Conservation (phyloP, 2,888 invertebrate genomes). For the Cinara cedri region DNA sequence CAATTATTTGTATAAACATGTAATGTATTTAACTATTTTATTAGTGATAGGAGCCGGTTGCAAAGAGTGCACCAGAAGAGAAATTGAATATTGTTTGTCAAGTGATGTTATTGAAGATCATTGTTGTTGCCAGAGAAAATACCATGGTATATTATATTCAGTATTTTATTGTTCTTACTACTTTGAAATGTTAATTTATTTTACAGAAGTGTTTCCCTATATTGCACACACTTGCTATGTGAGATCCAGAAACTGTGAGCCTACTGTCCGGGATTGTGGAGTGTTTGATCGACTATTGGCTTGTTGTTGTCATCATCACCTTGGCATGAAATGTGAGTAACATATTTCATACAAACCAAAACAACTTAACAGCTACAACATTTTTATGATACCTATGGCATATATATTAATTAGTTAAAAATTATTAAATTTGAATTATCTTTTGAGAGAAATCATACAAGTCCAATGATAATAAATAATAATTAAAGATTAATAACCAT, state of each 20-base stretch:
- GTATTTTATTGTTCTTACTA: background rate
- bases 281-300: conserved; percentile 70
- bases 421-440: background rate
- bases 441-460: no score
- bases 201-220: conserved; percentile 72
- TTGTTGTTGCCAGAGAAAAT: conserved; percentile 69
- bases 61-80: conserved; percentile 69
- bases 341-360: background rate
- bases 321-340: conserved; percentile 70
- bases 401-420: background rate
- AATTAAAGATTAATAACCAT: background rate
- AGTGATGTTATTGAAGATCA: conserved; percentile 69
- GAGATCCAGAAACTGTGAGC: conserved; percentile 65
- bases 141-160: conserved; percentile 64
- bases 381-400: background rate
- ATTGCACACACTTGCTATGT: conserved; percentile 74
- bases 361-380: background rate
- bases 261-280: conserved; percentile 70
- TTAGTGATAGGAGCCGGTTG: conserved; percentile 65
- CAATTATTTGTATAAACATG: background rate
- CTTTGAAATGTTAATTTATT: conserved; percentile 54
- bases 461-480: no score
- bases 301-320: conserved; percentile 71
- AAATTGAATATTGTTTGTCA: conserved; percentile 71
- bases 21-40: background rate